phyloP scores from a whole-genome alignment of 1,140 invertebrate species.

The Pseudomyrmex dendroicus region DNA sequence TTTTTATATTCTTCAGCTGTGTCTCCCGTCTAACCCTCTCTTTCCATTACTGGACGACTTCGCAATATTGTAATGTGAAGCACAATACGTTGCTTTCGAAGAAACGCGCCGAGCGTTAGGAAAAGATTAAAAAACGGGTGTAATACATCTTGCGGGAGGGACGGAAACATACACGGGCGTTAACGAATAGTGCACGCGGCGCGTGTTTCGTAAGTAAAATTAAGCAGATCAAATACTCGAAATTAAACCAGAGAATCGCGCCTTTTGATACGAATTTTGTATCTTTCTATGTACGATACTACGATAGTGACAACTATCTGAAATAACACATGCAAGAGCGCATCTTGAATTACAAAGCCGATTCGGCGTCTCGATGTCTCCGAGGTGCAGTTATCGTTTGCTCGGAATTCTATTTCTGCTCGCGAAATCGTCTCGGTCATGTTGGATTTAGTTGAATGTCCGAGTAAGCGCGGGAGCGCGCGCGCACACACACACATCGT shows the following conservation, averaged over 20 bases:
- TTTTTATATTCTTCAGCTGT: conserved; percentile 53
- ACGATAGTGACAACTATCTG: conserved; percentile 60
- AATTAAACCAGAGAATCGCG: conserved; percentile 1
- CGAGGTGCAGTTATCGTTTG: conserved; percentile 64
- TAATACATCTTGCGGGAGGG: conserved; percentile 60
- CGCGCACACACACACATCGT: not conserved
- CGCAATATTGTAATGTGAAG: conserved; percentile 75
- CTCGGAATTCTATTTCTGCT: conserved; percentile 56
- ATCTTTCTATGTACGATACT: not conserved
- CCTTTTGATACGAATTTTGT: not conserved
- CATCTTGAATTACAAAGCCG: conserved; percentile 58
- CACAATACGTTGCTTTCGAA: conserved; percentile 68
- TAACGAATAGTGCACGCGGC: conserved; percentile 40
- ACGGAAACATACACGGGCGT: conserved; percentile 24
- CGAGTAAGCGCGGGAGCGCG: not conserved
- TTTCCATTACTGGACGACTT: conserved; percentile 51
- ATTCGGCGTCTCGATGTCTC: conserved; percentile 35
- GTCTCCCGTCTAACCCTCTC: conserved; percentile 35
- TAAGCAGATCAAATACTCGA: conserved; percentile 36
- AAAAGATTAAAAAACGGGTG: conserved; percentile 68
- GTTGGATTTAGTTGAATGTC: conserved; percentile 31
- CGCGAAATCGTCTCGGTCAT: conserved; percentile 41
- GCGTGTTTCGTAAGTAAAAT: conserved; percentile 12
- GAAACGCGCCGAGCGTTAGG: conserved; percentile 53
- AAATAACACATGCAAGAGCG: not conserved